Evolutionary conservation across 2,888 invertebrate genomes (phyloP), one percentile per base, ranked within the genome.

Genomic region (Girardia tigrina): DNA sequence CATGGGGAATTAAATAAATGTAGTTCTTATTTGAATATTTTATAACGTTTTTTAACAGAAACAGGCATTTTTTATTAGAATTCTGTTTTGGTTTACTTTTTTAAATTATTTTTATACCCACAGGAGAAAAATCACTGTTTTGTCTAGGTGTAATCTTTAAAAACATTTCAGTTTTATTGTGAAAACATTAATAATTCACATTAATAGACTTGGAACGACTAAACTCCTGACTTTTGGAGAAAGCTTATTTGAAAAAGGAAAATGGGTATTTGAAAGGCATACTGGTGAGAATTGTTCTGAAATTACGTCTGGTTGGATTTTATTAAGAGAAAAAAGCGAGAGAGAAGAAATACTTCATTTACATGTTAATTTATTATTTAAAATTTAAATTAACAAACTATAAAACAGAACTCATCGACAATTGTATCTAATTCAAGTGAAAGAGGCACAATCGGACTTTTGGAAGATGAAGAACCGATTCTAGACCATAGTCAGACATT

Each of bases 201-300:
- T 16, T 36, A 36, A 12, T 36, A 56, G 56, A 56, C 56, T 56
- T 16, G 56, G 56, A 56, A 56, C n/a, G 23, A 56, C 56, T 8
- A 56, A 56, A 56, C n/a, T 56, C 4, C n/a, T 28, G 20, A 29
- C 72, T 4, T 75, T 75, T 27, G 75, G 70, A 28, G 75, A 75
- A 72, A 75, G 75, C 72, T 1, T 75, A 4, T 27, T 75, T 20
- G 69, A 75, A 75, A 69, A 69, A 23, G 28, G 75, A 8, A 75
- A 75, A 27, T 75, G 28, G 26, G n/a, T 75, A 26, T 75, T 72
- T 71, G 75, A 75, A 28, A 27, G 72, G 4, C 75, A 75, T 27
- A 12, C 72, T 28, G n/a, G 72, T 23, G 26, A 23, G 14, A 29
- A 73, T 12, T 75, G 75, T 29, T 69, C 26, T 28, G 69, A 71